Conservation (phyloP, 2,797 vertebrate genomes). For the Siniperca scherzeri region DNA sequence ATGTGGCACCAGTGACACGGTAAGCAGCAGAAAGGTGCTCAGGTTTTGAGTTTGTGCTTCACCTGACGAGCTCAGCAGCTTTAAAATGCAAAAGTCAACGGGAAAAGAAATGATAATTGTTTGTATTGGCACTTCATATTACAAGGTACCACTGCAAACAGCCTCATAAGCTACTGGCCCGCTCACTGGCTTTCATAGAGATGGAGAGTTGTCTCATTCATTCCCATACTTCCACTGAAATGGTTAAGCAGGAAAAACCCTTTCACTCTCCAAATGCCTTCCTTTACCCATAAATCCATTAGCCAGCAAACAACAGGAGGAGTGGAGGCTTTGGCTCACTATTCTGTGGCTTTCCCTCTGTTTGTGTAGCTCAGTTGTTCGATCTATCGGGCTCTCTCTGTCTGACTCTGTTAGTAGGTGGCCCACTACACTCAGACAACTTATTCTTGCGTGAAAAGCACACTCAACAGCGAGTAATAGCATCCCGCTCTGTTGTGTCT, state of each 20-base stretch:
- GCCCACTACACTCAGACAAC: slow-evolving; percentile 5
- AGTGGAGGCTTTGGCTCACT: slow-evolving; percentile 30
- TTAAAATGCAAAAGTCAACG: neutral
- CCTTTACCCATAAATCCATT: slow-evolving; percentile 15
- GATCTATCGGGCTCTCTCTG: neutral
- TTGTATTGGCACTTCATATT: neutral
- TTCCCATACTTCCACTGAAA: neutral
- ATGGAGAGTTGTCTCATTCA: neutral
- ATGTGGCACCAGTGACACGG: neutral
- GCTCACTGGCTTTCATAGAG: neutral
- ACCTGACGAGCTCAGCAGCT: slow-evolving; percentile 13
- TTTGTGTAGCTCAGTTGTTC: slow-evolving; percentile 26
- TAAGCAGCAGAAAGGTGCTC: slow-evolving; percentile 7
- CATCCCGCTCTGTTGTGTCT: neutral
- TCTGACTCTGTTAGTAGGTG: slow-evolving; percentile 6
- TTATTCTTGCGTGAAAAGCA: neutral
- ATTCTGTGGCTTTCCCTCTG: slow-evolving; percentile 20
- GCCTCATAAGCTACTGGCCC: neutral
- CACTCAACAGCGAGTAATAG: neutral
- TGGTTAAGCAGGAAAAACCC: slow-evolving; percentile 21
- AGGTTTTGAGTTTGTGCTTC: neutral
- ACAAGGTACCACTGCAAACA: neutral
- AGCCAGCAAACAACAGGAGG: slow-evolving; percentile 18
- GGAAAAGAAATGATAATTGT: neutral
- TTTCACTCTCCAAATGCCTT: slow-evolving; percentile 17